Evolutionary conservation across 2,888 invertebrate species (phyloP), one percentile per base, ranked within the genome.

Genomic region (Apodemia mormo): DNA sequence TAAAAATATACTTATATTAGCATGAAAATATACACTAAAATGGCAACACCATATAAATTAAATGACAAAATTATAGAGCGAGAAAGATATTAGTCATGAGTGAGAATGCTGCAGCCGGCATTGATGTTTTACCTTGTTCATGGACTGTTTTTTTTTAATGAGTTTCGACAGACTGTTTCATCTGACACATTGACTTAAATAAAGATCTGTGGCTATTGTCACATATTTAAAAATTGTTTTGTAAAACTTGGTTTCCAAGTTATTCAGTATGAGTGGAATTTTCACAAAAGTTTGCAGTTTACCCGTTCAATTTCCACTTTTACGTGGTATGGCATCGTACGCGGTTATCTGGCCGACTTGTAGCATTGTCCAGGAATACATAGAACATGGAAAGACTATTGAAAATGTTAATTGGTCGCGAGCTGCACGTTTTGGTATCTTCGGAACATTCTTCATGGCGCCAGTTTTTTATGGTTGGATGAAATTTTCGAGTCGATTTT

Each of bases 391-490:
- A 0, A 86, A 84, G 0, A 73, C 76, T 0, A 12, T 87, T 6
- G 75, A 78, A 0, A 71, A 87, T 7, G 84, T 84, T 0, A 94
- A 96, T 77, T 95, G 95, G 94, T 86, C 86, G 65, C 94, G 96
- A 75, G 95, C 95, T 0, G 81, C 95, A 0, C 92, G 97, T 22
- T 97, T 96, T 80, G 95, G 96, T 73, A 80, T 97, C 61, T 97
- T 96, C 79, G 96, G 97, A 0, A 93, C 96, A 0, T 94, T 96
- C 22, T 96, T 96, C 84, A 96, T 96, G 77, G 96, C 97, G 0
- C 97, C 97, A 0, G 95, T 96, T 0, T 90, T 97, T 2, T 97
- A 96, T 80, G 93, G 94, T 12, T 97, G 97, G 97, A 92, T 97
- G 77, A 95, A 95, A 58, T 88, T 81, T n/a, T 80, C 84, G 0